Evolutionary conservation across 2,888 invertebrate species (phyloP).

Genomic region (Thereva nobilitata): DNA sequence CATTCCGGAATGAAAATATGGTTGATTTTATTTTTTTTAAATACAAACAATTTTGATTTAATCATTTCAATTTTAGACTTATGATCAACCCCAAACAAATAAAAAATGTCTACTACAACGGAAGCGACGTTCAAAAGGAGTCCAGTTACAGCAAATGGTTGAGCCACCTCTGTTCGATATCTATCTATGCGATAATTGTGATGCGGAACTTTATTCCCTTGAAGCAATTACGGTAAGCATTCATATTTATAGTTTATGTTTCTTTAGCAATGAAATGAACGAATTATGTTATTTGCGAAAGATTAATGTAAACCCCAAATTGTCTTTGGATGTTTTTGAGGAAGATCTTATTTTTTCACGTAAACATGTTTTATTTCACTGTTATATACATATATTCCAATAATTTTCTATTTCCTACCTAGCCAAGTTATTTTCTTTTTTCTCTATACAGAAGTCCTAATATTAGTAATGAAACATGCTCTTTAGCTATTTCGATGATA

Average conservation of each 20-base stretch:
- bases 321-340: too few relatives aligned
- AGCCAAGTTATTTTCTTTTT: too few relatives aligned
- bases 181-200: conserved; percentile 76
- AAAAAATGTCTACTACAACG: conserved; percentile 60
- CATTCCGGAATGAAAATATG: conserved; percentile 76
- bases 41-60: not conserved
- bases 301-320: too few relatives aligned
- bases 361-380: too few relatives aligned
- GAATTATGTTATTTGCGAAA: too few relatives aligned
- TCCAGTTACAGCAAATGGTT: conserved; percentile 60
- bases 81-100: conserved; percentile 55
- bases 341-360: too few relatives aligned
- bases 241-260: not conserved
- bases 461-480: too few relatives aligned
- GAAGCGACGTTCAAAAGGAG: conserved; percentile 51
- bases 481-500: too few relatives aligned
- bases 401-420: too few relatives aligned
- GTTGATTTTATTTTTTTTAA: conserved; percentile 49
- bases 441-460: too few relatives aligned
- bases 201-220: conserved; percentile 69
- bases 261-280: not conserved
- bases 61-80: conserved; percentile 49
- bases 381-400: too few relatives aligned
- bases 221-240: conserved; percentile 61
- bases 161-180: conserved; percentile 67